These are phyloP conservation scores for Mantis religiosa DNA, from an alignment of 2,888 invertebrate species.

Conservation along the genomic window DNA sequence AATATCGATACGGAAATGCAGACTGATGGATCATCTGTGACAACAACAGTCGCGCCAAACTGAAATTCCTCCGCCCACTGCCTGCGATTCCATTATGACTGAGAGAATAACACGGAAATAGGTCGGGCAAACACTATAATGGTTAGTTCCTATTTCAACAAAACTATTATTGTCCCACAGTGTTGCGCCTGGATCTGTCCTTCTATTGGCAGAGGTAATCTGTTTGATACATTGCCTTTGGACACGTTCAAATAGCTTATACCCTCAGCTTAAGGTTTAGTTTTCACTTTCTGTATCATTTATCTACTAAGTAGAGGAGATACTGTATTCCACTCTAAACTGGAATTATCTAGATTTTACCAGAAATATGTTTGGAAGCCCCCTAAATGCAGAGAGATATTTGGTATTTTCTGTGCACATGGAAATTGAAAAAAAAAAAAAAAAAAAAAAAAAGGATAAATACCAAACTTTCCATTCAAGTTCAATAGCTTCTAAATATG, in stretches of 20 bases:
- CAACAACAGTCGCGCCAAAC: background rate
- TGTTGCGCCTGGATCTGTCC: background rate
- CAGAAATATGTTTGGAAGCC: no score
- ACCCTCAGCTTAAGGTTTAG: background rate
- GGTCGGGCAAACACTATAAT: background rate
- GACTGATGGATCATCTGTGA: background rate
- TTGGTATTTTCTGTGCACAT: no score
- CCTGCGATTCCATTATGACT: background rate
- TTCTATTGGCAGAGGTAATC: background rate
- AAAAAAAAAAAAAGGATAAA: no score
- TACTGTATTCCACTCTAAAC: no score
- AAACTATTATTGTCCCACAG: background rate
- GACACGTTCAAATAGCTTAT: background rate
- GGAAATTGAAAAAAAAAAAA: no score
- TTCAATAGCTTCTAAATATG: no score
- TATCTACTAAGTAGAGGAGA: no score
- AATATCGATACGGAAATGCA: background rate
- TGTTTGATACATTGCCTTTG: background rate
- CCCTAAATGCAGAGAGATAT: no score
- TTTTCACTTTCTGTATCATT: no score
- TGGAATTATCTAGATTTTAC: no score
- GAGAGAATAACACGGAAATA: background rate
- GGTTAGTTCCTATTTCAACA: background rate
- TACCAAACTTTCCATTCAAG: no score
- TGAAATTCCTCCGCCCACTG: background rate